These are phyloP conservation scores for Bombus picipes DNA, from an alignment of 1,140 invertebrate species.

Conservation along the genomic window DNA sequence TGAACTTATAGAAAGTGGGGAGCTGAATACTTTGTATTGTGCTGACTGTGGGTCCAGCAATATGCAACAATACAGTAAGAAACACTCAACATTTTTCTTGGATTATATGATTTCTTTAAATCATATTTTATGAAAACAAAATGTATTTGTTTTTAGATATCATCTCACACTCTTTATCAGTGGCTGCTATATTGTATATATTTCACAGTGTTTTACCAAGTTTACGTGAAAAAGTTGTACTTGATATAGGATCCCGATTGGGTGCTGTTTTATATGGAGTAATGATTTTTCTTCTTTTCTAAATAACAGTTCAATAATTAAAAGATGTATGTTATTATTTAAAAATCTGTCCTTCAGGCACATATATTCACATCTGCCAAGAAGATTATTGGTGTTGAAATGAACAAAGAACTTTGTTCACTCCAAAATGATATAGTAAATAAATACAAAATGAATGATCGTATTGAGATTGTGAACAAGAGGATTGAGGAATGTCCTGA, in stretches of 20 bases:
- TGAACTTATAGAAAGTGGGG: slow-evolving; percentile 84
- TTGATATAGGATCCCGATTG: slow-evolving; percentile 88
- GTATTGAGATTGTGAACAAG: slow-evolving; percentile 84
- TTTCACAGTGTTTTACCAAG: slow-evolving; percentile 86
- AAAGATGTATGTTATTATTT: neutral
- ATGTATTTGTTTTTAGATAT: slow-evolving; percentile 82
- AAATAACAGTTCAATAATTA: neutral
- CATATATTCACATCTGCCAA: slow-evolving; percentile 85
- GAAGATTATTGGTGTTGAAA: slow-evolving; percentile 87
- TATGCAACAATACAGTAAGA: slow-evolving; percentile 81
- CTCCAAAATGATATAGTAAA: slow-evolving; percentile 85
- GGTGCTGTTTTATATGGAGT: slow-evolving; percentile 88
- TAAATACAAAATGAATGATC: slow-evolving; percentile 84
- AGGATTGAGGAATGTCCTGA: slow-evolving; percentile 84
- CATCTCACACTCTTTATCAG: slow-evolving; percentile 88
- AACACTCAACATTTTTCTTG: neutral
- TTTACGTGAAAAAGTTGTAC: slow-evolving; percentile 84
- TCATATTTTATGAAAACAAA: neutral
- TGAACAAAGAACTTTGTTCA: slow-evolving; percentile 87
- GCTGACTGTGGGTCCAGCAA: slow-evolving; percentile 86
- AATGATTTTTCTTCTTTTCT: slow-evolving; percentile 70
- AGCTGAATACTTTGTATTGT: slow-evolving; percentile 86
- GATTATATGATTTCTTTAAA: neutral
- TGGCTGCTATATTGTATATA: slow-evolving; percentile 84
- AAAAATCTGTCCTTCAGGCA: slow-evolving; percentile 82